These are phyloP conservation scores for Exaiptasia diaphana DNA, from an alignment of 64 coral and sea anemone genomes.

Conservation along the genomic window DNA sequence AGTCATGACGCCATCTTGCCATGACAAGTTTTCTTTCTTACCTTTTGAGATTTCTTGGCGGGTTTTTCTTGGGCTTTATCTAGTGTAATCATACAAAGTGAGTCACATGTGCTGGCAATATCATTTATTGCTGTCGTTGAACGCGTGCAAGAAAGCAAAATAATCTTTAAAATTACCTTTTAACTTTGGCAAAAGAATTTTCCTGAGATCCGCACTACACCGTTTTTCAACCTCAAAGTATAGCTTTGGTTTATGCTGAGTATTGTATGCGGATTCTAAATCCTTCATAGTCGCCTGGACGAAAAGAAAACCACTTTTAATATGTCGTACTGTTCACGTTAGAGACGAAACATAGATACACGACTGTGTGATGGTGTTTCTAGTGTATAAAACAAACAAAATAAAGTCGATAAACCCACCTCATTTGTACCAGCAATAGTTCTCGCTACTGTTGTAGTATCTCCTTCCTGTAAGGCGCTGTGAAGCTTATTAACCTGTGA, in stretches of 20 bases:
- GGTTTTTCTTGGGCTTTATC: neutral
- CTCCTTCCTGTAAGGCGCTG: constrained; percentile 15
- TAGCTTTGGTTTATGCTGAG: constrained; percentile 54
- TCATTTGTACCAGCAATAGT: constrained; percentile 48
- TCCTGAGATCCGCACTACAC: constrained; percentile 68
- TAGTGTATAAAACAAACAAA: too few species aligned
- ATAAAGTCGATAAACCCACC: too few species aligned
- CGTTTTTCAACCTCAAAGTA: constrained; percentile 47
- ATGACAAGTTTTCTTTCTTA: neutral
- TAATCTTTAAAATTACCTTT: constrained; percentile 45
- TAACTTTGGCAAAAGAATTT: constrained; percentile 64
- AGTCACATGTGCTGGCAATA: neutral
- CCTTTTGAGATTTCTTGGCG: neutral
- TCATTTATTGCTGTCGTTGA: neutral
- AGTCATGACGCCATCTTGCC: neutral
- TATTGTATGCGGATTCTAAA: constrained; percentile 62
- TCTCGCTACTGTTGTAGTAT: constrained; percentile 33
- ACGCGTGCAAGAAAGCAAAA: neutral
- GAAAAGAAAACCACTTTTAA: neutral
- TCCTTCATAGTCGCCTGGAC: constrained; percentile 7
- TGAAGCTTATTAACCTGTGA: constrained; percentile 57
- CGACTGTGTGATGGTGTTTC: too few species aligned
- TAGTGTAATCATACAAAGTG: neutral
- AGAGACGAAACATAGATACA: too few species aligned
- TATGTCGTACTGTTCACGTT: too few species aligned